Percentiles rank a stretch among this genome's conserved stretches.
phyloP scores from a whole-genome alignment of 2,797 vertebrate genomes.

The Malurus leucopterus region DNA sequence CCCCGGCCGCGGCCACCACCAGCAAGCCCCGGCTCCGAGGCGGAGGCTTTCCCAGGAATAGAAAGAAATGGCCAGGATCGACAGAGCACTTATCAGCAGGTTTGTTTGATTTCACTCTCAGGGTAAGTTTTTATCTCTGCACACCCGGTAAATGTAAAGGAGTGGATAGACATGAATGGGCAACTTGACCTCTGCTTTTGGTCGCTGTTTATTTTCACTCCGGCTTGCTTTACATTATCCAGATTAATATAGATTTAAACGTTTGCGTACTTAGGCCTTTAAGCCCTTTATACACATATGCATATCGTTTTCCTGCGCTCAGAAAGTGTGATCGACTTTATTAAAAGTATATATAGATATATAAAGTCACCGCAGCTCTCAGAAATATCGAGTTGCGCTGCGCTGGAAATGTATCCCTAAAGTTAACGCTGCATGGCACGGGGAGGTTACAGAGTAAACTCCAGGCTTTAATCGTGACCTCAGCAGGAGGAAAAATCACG shows the following conservation, averaged over 20 bases:
- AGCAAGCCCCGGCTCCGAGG: conserved; percentile 26
- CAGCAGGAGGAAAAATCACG: neutral
- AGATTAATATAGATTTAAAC: conserved; percentile 63
- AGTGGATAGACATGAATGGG: conserved; percentile 55
- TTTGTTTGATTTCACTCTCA: conserved; percentile 74
- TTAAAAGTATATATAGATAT: neutral
- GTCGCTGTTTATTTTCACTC: conserved; percentile 63
- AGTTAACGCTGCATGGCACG: neutral
- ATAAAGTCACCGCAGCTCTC: neutral
- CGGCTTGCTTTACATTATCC: conserved; percentile 44
- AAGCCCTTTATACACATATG: conserved; percentile 46
- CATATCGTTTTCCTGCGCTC: neutral
- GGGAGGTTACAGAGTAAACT: neutral
- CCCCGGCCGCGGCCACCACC: conserved; percentile 19
- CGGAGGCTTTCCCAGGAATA: conserved; percentile 13
- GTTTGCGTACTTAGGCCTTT: conserved; percentile 53
- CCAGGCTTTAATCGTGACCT: neutral
- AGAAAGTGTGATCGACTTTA: conserved; percentile 23
- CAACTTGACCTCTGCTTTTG: conserved; percentile 59
- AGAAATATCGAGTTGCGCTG: neutral
- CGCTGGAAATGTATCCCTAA: neutral
- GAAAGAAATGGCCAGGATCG: conserved; percentile 48
- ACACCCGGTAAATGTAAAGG: conserved; percentile 51
- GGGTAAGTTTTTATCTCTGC: conserved; percentile 59
- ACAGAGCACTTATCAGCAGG: conserved; percentile 68